Conservation (phyloP, 1,140 invertebrate genomes). For the Musca domestica region DNA sequence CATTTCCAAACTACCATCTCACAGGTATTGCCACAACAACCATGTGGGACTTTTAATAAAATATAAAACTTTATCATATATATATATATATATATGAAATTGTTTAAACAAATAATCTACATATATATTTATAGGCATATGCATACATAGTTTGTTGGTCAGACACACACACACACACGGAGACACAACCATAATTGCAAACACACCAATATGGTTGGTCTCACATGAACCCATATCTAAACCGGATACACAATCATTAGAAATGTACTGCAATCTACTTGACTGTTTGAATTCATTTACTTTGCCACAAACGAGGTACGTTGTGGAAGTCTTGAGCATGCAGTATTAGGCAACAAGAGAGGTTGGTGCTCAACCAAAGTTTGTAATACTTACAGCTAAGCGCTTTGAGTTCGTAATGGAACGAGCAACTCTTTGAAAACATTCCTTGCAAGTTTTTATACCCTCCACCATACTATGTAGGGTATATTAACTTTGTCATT, state of each 20-base stretch:
- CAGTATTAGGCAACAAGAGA: too few relatives aligned
- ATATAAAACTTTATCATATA: slow-evolving; percentile 9
- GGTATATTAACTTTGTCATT: too few relatives aligned
- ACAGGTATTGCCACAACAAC: not conserved
- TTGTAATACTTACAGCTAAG: too few relatives aligned
- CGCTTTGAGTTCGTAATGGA: too few relatives aligned
- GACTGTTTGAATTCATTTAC: not conserved
- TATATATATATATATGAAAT: not conserved
- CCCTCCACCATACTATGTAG: too few relatives aligned
- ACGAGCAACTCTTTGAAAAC: too few relatives aligned
- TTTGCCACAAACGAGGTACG: not conserved
- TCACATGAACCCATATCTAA: too few relatives aligned
- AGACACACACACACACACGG: not conserved
- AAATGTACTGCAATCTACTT: not conserved
- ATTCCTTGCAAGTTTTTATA: too few relatives aligned
- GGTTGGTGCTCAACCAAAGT: too few relatives aligned
- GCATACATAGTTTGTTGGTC: not conserved
- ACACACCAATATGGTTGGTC: too few relatives aligned
- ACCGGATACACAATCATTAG: slow-evolving; percentile 2
- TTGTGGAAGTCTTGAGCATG: not conserved
- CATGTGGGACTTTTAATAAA: slow-evolving; percentile 14
- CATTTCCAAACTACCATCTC: too few relatives aligned
- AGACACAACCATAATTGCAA: too few relatives aligned
- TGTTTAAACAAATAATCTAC: slow-evolving; percentile 3
- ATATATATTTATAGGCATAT: not conserved